phyloP scores from a whole-genome alignment of 2,113 vertebrate species.

The Ursus arctos region DNA sequence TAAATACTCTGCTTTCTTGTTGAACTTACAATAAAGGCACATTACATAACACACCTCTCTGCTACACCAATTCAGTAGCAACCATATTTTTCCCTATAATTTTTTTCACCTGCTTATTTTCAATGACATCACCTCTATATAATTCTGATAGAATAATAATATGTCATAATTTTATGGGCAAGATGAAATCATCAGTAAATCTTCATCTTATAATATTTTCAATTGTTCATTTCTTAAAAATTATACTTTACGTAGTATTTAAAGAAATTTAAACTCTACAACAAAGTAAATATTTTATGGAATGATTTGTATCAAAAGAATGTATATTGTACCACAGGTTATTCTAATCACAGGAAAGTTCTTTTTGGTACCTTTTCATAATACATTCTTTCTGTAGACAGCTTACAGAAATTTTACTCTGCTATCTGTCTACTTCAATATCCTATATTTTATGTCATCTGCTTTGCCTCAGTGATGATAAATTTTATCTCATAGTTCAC shows the following conservation, averaged over 20 bases:
- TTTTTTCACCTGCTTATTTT: neutral
- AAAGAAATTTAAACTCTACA: neutral
- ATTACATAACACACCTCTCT: neutral
- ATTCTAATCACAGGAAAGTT: neutral
- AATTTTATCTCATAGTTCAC: conserved; percentile 78
- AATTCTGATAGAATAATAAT: neutral
- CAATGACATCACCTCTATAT: neutral
- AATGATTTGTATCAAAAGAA: neutral
- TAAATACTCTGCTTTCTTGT: neutral
- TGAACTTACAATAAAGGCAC: neutral
- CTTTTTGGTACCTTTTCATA: neutral
- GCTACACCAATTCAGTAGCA: neutral
- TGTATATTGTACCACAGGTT: neutral
- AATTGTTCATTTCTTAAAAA: neutral
- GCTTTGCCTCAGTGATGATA: conserved; percentile 75
- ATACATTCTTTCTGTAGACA: conserved; percentile 65
- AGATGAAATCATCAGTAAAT: neutral
- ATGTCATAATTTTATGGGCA: neutral
- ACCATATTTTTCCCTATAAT: neutral
- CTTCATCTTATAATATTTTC: neutral
- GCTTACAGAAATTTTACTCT: conserved; percentile 74
- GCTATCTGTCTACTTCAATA: conserved; percentile 74
- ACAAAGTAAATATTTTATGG: neutral
- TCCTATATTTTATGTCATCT: conserved; percentile 76
- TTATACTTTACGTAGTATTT: neutral